phyloP scores from a whole-genome alignment of 2,113 vertebrate genomes.

The Gnathonemus longibarbis region DNA sequence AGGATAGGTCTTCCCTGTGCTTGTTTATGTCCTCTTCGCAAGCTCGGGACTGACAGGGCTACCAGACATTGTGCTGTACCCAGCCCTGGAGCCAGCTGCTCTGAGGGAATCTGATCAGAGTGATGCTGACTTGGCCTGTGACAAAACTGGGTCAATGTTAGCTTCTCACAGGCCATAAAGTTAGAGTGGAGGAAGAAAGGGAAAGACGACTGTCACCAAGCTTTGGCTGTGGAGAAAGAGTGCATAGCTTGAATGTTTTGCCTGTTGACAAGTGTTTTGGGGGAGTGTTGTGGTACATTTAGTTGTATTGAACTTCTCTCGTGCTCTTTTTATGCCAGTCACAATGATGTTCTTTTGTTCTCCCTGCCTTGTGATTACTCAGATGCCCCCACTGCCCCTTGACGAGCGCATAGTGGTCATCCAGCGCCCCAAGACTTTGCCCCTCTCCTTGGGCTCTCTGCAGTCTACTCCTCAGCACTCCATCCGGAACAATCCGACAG shows the following conservation, averaged over 20 bases:
- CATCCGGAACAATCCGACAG: constrained; percentile 9
- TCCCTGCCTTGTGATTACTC: constrained; percentile 32
- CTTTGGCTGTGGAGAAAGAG: constrained; percentile 49
- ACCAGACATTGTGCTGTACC: neutral
- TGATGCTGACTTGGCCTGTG: constrained; percentile 61
- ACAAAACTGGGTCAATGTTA: constrained; percentile 69
- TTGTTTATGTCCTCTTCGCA: neutral
- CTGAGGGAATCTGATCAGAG: constrained; percentile 58
- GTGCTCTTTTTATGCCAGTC: neutral
- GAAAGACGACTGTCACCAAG: constrained; percentile 48
- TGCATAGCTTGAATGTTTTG: constrained; percentile 43
- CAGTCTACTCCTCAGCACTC: constrained; percentile 47
- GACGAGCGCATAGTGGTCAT: constrained; percentile 77
- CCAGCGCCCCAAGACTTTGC: constrained; percentile 65
- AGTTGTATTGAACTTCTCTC: neutral
- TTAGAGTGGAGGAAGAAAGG: constrained; percentile 44
- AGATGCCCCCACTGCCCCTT: constrained; percentile 78
- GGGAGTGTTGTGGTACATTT: neutral
- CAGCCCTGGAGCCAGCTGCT: constrained; percentile 36
- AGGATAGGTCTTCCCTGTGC: neutral
- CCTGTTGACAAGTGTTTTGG: neutral
- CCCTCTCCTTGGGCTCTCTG: constrained; percentile 56
- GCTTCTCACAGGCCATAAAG: constrained; percentile 52
- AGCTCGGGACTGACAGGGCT: neutral
- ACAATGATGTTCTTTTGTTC: neutral